Percentiles rank a stretch among this genome's conserved stretches.
Conservation (phyloP, 2,797 vertebrate genomes). For the Crossoptilon crossoptilon region DNA sequence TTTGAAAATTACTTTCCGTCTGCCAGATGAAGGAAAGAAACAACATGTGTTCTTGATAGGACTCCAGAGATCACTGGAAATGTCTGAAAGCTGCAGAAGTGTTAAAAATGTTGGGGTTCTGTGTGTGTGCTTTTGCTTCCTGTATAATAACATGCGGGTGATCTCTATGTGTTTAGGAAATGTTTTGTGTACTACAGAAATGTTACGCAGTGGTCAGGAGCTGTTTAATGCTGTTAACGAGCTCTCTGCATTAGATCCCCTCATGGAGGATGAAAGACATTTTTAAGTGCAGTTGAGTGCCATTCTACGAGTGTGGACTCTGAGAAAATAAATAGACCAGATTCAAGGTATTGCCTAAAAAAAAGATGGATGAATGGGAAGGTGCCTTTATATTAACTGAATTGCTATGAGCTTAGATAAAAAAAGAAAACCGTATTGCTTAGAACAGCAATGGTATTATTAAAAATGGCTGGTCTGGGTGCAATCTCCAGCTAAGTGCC, state of each 20-base stretch:
- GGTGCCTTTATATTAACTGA: not conserved
- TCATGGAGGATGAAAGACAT: accelerated
- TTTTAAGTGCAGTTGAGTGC: not conserved
- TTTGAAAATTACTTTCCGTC: not conserved
- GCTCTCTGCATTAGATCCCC: accelerated
- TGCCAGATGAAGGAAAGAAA: not conserved
- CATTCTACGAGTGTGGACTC: not conserved
- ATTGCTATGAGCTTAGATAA: not conserved
- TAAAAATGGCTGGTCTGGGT: not conserved
- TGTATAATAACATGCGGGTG: not conserved
- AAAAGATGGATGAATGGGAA: not conserved
- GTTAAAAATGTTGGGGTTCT: not conserved
- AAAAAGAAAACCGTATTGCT: not conserved
- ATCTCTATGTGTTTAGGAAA: not conserved
- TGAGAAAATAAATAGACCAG: not conserved
- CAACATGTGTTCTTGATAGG: not conserved
- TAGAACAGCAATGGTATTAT: not conserved
- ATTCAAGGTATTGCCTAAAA: not conserved
- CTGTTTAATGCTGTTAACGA: not conserved
- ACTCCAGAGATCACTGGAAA: not conserved
- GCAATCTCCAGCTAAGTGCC: not conserved
- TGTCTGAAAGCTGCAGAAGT: not conserved
- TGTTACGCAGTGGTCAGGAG: not conserved
- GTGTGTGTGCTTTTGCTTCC: not conserved
- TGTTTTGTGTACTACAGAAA: not conserved